Evolutionary conservation across 2,113 vertebrate species (phyloP).

Genomic region (Sinocyclocheilus grahami): DNA sequence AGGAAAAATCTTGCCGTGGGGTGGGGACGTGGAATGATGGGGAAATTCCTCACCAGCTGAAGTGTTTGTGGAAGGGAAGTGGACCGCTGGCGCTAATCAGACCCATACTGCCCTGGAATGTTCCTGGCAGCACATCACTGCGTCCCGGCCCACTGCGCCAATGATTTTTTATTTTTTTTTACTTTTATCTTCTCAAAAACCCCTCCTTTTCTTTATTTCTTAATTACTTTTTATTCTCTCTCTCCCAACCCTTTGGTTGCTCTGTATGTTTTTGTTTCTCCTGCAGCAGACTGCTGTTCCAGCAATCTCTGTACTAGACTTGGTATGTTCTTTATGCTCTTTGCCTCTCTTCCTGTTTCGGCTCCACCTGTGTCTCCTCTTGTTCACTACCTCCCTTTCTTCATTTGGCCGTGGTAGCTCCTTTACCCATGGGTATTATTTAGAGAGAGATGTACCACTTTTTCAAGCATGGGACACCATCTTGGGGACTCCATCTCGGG

Average conservation of each 20-base stretch:
- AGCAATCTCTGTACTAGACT: slow-evolving; percentile 99
- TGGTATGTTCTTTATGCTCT: slow-evolving; percentile 92
- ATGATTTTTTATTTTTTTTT: slow-evolving; percentile 50
- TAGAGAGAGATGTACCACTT: slow-evolving; percentile 29
- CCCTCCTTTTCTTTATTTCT: slow-evolving; percentile 44
- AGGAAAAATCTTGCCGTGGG: slow-evolving; percentile 17
- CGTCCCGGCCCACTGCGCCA: neutral
- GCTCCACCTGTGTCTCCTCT: slow-evolving; percentile 66
- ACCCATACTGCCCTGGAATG: slow-evolving; percentile 64
- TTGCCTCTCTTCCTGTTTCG: slow-evolving; percentile 73
- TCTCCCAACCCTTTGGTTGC: slow-evolving; percentile 56
- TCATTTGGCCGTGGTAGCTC: slow-evolving; percentile 58
- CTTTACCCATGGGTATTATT: slow-evolving; percentile 10
- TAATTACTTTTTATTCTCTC: slow-evolving; percentile 40
- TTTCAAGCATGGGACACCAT: slow-evolving; percentile 49
- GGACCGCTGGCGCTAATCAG: slow-evolving; percentile 52
- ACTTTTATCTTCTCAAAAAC: slow-evolving; percentile 69
- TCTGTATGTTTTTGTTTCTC: slow-evolving; percentile 71
- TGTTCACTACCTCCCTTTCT: slow-evolving; percentile 59
- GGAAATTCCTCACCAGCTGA: slow-evolving; percentile 32
- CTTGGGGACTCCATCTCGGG: slow-evolving; percentile 48
- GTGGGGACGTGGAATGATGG: slow-evolving; percentile 43
- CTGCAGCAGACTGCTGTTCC: slow-evolving; percentile 99
- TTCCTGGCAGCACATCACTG: slow-evolving; percentile 65
- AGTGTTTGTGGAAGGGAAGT: slow-evolving; percentile 47